phyloP scores from a whole-genome alignment of 1,140 invertebrate genomes.

The Cotesia vestalis region DNA sequence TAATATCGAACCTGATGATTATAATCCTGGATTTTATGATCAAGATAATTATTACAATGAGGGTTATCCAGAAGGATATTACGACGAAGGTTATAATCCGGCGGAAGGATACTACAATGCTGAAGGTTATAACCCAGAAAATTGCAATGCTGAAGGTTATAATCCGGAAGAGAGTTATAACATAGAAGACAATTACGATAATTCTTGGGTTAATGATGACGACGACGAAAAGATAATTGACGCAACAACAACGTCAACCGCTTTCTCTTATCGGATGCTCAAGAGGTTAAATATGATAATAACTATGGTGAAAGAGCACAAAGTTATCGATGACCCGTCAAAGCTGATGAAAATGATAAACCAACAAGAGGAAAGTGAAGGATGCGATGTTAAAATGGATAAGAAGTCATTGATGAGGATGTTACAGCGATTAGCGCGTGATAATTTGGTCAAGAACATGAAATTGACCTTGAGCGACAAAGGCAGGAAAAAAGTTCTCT shows the following conservation, averaged over 20 bases:
- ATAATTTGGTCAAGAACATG: conserved; percentile 71
- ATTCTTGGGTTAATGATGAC: conserved; percentile 53
- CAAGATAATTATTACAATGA: no score
- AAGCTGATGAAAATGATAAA: conserved; percentile 69
- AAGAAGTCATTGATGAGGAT: conserved; percentile 71
- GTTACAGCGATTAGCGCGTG: conserved; percentile 67
- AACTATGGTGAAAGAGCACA: conserved; percentile 67
- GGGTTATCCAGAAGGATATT: no score
- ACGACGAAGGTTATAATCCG: no score
- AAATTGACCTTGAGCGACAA: conserved; percentile 67
- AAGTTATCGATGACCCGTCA: conserved; percentile 68
- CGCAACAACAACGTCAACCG: conserved; percentile 47
- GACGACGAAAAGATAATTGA: conserved; percentile 47
- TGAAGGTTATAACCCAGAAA: not conserved
- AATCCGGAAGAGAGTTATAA: not conserved
- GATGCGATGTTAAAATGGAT: conserved; percentile 69
- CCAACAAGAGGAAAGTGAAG: conserved; percentile 69
- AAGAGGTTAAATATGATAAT: conserved; percentile 72
- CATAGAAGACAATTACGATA: conserved; percentile 43
- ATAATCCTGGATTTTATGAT: no score
- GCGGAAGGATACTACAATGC: no score
- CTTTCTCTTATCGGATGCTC: conserved; percentile 65
- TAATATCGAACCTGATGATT: no score
- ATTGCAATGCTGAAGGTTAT: not conserved
- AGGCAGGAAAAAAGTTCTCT: conserved; percentile 62